These are phyloP conservation scores for Pelochelys cantorii DNA, from an alignment of 2,797 vertebrate genomes.

Conservation along the genomic window DNA sequence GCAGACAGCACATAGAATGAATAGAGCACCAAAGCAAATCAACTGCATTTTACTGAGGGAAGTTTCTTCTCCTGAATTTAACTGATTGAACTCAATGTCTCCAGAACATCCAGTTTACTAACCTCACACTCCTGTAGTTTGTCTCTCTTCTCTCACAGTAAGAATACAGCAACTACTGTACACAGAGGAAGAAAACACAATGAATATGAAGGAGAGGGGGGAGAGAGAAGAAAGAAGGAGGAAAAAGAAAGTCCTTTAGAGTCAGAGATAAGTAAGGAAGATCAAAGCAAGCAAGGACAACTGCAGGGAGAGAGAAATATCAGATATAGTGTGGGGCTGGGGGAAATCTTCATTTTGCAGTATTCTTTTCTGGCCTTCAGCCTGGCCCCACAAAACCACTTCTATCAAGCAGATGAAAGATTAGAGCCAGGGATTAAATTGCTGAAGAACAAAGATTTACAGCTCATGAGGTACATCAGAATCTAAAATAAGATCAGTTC, in stretches of 20 bases:
- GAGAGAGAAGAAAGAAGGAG: background rate
- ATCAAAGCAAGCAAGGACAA: constrained; percentile 4
- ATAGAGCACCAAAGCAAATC: background rate
- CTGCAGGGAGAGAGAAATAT: constrained; percentile 46
- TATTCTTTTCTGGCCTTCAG: constrained; percentile 64
- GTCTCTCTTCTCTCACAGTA: background rate
- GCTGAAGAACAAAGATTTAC: constrained; percentile 64
- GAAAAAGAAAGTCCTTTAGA: background rate
- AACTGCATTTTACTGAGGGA: background rate
- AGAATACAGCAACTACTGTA: background rate
- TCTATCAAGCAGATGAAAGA: constrained; percentile 65
- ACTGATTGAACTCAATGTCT: background rate
- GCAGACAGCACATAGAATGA: background rate
- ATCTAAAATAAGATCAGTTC: constrained; percentile 59
- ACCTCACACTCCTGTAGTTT: background rate
- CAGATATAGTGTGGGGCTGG: constrained; percentile 55
- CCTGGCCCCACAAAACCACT: constrained; percentile 65
- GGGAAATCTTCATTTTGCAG: constrained; percentile 61
- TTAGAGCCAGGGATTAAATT: constrained; percentile 63
- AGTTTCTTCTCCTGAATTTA: background rate
- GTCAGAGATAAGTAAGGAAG: background rate
- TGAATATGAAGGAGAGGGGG: background rate
- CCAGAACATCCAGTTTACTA: background rate
- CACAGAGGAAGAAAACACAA: background rate
- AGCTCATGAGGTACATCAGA: constrained; percentile 30